Evolutionary conservation across 1,140 invertebrate genomes (phyloP).

Genomic region (Tribolium madens): DNA sequence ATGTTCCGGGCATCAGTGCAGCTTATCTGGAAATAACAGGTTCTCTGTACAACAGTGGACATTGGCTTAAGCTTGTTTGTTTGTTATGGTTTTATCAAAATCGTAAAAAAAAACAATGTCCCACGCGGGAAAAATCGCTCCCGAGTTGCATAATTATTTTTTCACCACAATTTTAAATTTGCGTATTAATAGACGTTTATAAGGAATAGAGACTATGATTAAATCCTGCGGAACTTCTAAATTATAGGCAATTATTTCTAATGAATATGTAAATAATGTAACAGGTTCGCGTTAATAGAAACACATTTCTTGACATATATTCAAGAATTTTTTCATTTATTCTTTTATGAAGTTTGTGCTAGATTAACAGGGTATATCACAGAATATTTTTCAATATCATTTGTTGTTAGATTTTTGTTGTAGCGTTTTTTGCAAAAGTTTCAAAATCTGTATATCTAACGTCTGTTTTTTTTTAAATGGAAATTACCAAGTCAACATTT

Average conservation of each 20-base stretch:
- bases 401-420: too few species aligned
- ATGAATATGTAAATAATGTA: not conserved
- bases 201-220: not conserved
- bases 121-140: too few species aligned
- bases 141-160: not conserved
- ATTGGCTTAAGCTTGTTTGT: conserved; percentile 20
- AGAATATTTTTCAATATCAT: too few species aligned
- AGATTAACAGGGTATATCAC: too few species aligned
- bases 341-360: too few species aligned
- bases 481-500: too few species aligned
- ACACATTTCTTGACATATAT: not conserved
- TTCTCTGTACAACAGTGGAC: not conserved
- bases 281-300: not conserved
- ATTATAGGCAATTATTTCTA: not conserved
- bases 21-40: conserved; percentile 22
- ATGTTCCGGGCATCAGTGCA: not conserved
- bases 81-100: conserved; percentile 3
- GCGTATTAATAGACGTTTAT: not conserved
- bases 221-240: not conserved
- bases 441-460: too few species aligned
- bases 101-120: not conserved
- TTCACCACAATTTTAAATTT: not conserved
- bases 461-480: too few species aligned
- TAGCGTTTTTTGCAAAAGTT: too few species aligned
- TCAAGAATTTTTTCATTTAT: not conserved